These are phyloP conservation scores for Octopus sinensis DNA, from an alignment of 1,140 invertebrate genomes.

Conservation along the genomic window DNA sequence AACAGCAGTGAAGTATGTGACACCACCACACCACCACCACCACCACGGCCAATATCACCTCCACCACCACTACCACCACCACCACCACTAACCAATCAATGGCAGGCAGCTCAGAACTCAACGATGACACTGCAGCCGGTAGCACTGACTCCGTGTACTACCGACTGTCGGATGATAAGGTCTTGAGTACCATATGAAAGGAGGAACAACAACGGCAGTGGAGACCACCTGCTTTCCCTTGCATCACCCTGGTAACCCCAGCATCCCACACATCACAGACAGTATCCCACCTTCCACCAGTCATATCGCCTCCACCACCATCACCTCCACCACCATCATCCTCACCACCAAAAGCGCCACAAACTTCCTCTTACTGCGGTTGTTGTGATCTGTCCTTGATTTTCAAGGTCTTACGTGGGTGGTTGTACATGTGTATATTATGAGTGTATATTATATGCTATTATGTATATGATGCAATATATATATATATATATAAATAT, in stretches of 20 bases:
- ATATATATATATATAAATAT: no score
- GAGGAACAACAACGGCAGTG: slow-evolving; percentile 19
- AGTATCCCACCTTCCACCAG: not conserved
- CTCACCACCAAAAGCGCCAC: slow-evolving; percentile 17
- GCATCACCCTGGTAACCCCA: not conserved
- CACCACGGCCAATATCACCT: slow-evolving; percentile 26
- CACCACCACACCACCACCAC: not conserved
- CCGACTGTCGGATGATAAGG: not conserved
- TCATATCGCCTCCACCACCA: not conserved
- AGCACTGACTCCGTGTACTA: not conserved
- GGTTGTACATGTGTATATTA: not conserved
- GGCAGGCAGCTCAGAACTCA: slow-evolving; percentile 13
- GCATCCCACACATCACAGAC: no score
- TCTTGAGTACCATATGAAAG: not conserved
- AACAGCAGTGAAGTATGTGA: no score
- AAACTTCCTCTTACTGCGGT: not conserved
- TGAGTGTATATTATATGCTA: no score
- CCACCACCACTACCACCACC: slow-evolving; percentile 21
- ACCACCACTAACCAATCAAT: not conserved
- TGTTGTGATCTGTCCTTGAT: not conserved
- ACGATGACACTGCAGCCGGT: slow-evolving; percentile 19
- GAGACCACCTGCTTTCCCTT: not conserved
- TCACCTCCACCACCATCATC: slow-evolving; percentile 13
- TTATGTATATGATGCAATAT: no score
- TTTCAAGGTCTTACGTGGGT: not conserved